Base-by-base conservation (phyloP, 2,888 invertebrate species). In the Standfussiana lucernea region DNA sequence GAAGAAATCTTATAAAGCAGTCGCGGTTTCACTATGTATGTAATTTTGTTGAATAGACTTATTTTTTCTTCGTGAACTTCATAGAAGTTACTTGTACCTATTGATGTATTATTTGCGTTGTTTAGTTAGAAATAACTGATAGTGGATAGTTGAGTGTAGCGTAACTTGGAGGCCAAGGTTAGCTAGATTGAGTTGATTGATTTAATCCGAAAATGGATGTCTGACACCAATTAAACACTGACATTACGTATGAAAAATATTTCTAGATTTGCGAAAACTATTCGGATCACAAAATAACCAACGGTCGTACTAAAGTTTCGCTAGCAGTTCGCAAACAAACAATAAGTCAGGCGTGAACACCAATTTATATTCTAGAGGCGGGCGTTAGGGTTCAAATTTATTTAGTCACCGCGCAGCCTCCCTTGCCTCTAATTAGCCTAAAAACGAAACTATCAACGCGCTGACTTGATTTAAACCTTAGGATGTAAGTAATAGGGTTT, bases 361-460 rank as follows among this genome's bases (percentile, higher is more conserved):
- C 77, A 91, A 87, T 77, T 80, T 71, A 72, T 77, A 82, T 88
- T 84, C 86, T 91, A 88, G 40, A 8, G 24, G 66, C 61, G 79
- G 77, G 80, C 61, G 69, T 82, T 92, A 94, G 86, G 88, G 93
- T 89, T 89, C 85, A 92, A 91, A 92, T 90, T 95, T 84, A 89
- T 88, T 89, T 89, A 88, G 79, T 72, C 74, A 53, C 53, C 74
- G 77, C 75, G 77, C 83, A 86, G 86, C 89, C 91, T 92, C 94
- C 92, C 93, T 92, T 89, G 92, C 88, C 91, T 91, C 95, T 96
- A 95, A 96, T 96, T 96, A 96, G 96, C 96, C 93, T 95, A 93
- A 94, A 95, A 95, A 95, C 93, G 92, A 92, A 92, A 92, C 92
- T 91, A 91, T 90, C 82, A 45, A 50, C 37, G 15, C 15, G 32